phyloP scores from a whole-genome alignment of 2,113 vertebrate species.

The Terrapene triunguis region DNA sequence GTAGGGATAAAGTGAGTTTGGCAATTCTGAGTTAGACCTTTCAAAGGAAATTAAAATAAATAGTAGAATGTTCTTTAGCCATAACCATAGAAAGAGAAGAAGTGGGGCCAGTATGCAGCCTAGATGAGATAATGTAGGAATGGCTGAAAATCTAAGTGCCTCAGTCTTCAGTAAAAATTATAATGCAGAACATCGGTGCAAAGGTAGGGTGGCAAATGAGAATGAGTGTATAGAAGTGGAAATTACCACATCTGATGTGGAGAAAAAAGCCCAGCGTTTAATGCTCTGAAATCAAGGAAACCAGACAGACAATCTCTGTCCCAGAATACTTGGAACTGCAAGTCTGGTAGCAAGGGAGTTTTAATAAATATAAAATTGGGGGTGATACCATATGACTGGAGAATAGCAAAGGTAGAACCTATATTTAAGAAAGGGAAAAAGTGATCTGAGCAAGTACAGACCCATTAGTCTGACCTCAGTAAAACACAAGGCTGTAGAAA shows the following conservation, averaged over 20 bases:
- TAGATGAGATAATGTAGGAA: neutral
- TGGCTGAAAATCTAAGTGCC: neutral
- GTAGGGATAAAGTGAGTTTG: neutral
- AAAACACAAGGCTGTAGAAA: neutral
- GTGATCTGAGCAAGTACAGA: neutral
- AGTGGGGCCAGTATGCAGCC: neutral
- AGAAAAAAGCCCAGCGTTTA: neutral
- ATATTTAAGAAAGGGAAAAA: neutral
- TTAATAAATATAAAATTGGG: too few species aligned
- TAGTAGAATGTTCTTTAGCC: neutral
- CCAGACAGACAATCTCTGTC: neutral
- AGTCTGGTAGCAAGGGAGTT: too few species aligned
- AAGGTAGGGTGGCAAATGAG: neutral
- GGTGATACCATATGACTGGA: too few species aligned
- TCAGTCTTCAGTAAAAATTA: neutral
- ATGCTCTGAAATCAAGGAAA: neutral
- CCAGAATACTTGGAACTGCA: neutral
- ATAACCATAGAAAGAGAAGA: neutral
- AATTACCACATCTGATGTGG: neutral
- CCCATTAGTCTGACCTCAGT: neutral
- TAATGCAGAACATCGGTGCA: neutral
- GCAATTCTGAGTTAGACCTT: neutral
- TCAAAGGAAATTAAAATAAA: neutral
- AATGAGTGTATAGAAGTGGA: neutral
- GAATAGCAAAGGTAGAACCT: too few species aligned